A percentile compares a stretch with the other conserved stretches of the same genome.
These are phyloP conservation scores for Tenthredo distinguenda DNA, from an alignment of 2,888 invertebrate genomes.

Conservation along the genomic window DNA sequence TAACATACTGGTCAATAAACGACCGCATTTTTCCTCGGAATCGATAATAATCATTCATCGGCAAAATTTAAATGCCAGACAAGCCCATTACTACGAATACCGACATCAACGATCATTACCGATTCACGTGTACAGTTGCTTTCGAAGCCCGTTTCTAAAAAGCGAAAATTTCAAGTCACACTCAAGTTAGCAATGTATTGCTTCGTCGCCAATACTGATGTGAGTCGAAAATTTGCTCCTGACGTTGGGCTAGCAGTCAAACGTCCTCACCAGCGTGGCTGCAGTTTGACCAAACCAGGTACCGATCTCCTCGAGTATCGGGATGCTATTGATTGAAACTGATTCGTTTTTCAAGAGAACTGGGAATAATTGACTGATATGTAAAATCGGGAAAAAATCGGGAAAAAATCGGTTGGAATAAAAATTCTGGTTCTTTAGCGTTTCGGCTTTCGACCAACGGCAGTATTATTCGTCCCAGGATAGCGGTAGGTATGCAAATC, in stretches of 20 bases:
- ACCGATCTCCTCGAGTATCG: neutral
- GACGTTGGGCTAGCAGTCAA: slow-evolving; percentile 37
- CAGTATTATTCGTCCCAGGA: neutral
- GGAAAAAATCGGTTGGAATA: neutral
- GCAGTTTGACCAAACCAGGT: slow-evolving; percentile 6
- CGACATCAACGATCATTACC: neutral
- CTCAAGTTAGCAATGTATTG: neutral
- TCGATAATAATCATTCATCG: neutral
- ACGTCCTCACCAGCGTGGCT: slow-evolving; percentile 33
- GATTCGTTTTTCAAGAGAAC: neutral
- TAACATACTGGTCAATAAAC: neutral
- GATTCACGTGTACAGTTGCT: neutral
- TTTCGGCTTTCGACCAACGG: neutral
- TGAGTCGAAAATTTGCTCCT: slow-evolving; percentile 29
- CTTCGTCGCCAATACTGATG: neutral
- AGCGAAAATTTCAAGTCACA: neutral
- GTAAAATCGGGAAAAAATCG: neutral
- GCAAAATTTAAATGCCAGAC: neutral
- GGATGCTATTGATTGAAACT: neutral
- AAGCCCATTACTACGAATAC: neutral
- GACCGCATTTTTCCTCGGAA: neutral
- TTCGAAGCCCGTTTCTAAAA: neutral
- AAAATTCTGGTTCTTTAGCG: neutral
- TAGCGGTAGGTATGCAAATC: slow-evolving; percentile 38
- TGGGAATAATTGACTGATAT: neutral